A percentile compares a stretch with the other conserved stretches of the same genome.
Conservation (phyloP, 2,113 vertebrate genomes). For the Lycaon pictus region DNA sequence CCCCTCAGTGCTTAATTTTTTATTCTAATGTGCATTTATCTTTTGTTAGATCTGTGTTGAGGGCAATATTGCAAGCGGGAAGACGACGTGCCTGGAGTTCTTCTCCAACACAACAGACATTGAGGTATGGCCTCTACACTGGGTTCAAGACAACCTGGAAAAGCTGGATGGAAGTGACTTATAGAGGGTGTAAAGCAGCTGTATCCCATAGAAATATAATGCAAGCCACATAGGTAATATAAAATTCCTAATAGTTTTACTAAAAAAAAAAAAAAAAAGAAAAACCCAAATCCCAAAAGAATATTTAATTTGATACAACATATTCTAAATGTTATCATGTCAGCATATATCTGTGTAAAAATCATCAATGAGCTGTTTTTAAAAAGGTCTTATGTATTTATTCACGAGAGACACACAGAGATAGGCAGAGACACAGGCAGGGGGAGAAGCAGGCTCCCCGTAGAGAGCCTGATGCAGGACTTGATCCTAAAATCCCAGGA, state of each 20-base stretch:
- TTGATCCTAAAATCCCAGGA: too few species aligned
- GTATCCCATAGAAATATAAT: not conserved
- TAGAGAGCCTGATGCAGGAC: too few species aligned
- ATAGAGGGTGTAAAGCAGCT: not conserved
- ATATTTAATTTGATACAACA: not conserved
- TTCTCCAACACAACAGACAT: constrained; percentile 91
- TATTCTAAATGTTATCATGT: not conserved
- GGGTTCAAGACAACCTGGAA: not conserved
- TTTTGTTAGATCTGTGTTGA: constrained; percentile 93
- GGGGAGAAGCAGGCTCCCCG: too few species aligned
- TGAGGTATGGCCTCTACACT: constrained; percentile 87
- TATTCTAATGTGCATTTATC: constrained; percentile 21
- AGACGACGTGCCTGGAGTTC: constrained; percentile 96
- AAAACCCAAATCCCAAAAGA: not conserved
- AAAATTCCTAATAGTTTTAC: not conserved
- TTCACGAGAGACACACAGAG: too few species aligned
- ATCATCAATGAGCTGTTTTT: not conserved
- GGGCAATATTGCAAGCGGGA: constrained; percentile 97
- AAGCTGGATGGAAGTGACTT: not conserved
- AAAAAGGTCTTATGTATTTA: too few species aligned
- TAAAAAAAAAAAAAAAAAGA: constrained; percentile 47
- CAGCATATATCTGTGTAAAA: not conserved
- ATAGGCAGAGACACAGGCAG: too few species aligned
- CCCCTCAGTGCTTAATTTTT: not conserved
- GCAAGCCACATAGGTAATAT: not conserved